phyloP scores from a whole-genome alignment of 2,113 vertebrate genomes.

The Anarhynchus alexandrinus region DNA sequence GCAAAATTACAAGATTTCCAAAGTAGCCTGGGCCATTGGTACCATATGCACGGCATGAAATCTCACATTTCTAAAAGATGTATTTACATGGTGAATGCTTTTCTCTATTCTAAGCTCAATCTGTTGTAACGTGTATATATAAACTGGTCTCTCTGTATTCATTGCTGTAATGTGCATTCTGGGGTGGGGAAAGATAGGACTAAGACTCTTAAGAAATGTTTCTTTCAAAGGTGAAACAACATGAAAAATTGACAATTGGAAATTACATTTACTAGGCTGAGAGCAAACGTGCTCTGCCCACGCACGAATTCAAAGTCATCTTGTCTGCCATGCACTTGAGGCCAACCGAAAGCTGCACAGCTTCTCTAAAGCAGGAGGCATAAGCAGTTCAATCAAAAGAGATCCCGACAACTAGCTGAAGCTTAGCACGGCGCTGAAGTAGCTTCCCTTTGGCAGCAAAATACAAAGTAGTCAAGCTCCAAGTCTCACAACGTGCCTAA shows the following conservation, averaged over 20 bases:
- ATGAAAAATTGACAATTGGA: too few relatives aligned
- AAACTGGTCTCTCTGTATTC: too few relatives aligned
- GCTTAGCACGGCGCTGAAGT: not conserved
- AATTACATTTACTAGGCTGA: not conserved
- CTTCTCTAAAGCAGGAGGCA: not conserved
- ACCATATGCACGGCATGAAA: not conserved
- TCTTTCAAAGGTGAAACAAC: too few relatives aligned
- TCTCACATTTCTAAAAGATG: not conserved
- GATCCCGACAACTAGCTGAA: not conserved
- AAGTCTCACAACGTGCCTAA: not conserved
- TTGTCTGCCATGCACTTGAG: not conserved
- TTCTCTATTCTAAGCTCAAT: too few relatives aligned
- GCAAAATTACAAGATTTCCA: not conserved
- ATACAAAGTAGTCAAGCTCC: not conserved
- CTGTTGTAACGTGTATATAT: too few relatives aligned
- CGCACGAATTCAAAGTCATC: not conserved
- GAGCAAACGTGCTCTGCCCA: not conserved
- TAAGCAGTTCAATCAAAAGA: not conserved
- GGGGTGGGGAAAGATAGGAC: too few relatives aligned
- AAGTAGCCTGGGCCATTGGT: not conserved
- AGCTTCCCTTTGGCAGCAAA: not conserved
- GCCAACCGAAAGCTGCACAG: not conserved
- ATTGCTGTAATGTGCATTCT: too few relatives aligned
- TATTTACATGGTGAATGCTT: not conserved
- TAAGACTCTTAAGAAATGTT: too few relatives aligned